These are phyloP conservation scores for Proales similis DNA, from an alignment of 1,140 invertebrate species.

Conservation along the genomic window DNA sequence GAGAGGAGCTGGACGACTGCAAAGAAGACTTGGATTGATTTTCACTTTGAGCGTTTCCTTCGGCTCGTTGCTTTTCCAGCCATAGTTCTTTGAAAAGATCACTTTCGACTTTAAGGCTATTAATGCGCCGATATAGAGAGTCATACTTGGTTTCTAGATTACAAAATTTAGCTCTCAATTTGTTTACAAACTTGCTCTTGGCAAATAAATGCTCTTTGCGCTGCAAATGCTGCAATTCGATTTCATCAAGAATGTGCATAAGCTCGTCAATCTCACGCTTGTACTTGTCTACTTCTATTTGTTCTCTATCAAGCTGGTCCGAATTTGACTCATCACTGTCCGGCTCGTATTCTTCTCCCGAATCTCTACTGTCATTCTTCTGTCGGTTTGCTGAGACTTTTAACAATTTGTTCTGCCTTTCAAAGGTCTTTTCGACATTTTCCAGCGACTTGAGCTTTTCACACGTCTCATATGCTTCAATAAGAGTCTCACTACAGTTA, in stretches of 20 bases:
- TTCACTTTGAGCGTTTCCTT: background rate
- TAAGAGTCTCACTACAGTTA: slow-evolving; percentile 21
- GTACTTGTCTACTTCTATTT: slow-evolving; percentile 18
- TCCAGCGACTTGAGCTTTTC: slow-evolving; percentile 11
- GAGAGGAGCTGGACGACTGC: background rate
- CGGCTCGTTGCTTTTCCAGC: background rate
- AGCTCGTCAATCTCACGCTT: slow-evolving; percentile 22
- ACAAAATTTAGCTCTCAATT: slow-evolving; percentile 13
- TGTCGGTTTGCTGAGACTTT: background rate
- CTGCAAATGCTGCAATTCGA: slow-evolving; percentile 24
- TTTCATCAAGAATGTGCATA: slow-evolving; percentile 28
- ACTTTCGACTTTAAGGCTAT: slow-evolving; percentile 15
- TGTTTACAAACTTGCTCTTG: slow-evolving; percentile 20
- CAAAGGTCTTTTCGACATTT: too few species aligned
- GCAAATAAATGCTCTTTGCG: slow-evolving; percentile 9
- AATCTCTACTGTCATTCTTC: background rate
- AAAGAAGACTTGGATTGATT: background rate
- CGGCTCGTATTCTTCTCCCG: background rate
- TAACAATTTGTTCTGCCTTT: too few species aligned
- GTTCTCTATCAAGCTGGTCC: background rate
- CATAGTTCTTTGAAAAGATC: slow-evolving; percentile 34
- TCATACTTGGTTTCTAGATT: slow-evolving; percentile 23
- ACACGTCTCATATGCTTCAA: slow-evolving; percentile 27
- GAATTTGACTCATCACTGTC: background rate
- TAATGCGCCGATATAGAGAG: background rate